Evolutionary conservation across 2,888 invertebrate species (phyloP), one percentile per base, ranked within the genome.

Genomic region (Apamea crenata): DNA sequence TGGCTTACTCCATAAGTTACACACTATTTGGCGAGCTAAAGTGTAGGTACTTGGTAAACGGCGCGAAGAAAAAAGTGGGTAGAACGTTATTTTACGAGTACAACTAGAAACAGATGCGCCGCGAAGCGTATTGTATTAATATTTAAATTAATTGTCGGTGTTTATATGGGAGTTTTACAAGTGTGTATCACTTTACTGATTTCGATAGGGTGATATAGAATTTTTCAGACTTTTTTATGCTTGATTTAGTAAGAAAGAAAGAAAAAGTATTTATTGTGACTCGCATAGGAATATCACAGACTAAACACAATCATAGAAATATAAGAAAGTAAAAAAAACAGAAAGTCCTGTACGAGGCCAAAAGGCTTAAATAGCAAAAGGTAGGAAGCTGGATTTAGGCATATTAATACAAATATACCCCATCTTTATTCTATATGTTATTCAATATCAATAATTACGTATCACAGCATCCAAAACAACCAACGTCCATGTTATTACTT

Each of bases 21-120:
- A 91, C 91, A 91, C 91, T 93, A 91, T 91, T 93, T 91, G 90
- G 90, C 88, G 89, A 75, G 87, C 89, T 90, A 56, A 80, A 86
- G 77, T 86, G 79, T 82, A 80, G 75, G 80, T 88, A 86, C 88
- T 81, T 88, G 85, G 90, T 87, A 88, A 87, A 87, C 82, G 88
- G 77, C 32, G 78, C 69, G 65, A 77, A 83, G 77, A 86, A 88
- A 88, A 88, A 89, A 87, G 75, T 88, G 65, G 74, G 86, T 77
- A 88, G 83, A 88, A 81, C 71, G 70, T 85, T 88, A 87, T 87
- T 85, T 83, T 82, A 80, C n/a, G 50, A 86, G 77, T 61, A 74
- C 36, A 70, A 73, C 68, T 63, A 78, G 75, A 79, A 84, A 88
- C 84, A 88, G 79, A 87, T 87, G 87, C 74, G 66, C 85, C 82